Conservation (phyloP, 2,888 invertebrate species). For the Ochropleura plecta region DNA sequence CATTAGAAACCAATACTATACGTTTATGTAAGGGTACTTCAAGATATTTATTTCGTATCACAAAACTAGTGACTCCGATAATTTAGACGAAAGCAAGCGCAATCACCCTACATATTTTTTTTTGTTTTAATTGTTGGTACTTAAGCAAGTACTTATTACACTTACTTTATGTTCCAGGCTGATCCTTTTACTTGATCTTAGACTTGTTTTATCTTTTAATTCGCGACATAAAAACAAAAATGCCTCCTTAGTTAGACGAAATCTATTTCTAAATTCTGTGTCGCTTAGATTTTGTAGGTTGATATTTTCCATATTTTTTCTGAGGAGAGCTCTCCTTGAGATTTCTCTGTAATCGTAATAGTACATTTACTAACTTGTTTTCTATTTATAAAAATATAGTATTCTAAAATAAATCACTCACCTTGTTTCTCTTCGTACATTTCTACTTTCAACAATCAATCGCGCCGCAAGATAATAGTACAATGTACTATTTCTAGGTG, state of each 20-base stretch:
- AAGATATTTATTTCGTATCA: not conserved
- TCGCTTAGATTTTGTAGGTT: not conserved
- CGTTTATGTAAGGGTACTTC: not conserved
- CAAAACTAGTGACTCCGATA: too few species aligned
- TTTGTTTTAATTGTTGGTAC: too few species aligned
- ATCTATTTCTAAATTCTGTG: constrained; percentile 11
- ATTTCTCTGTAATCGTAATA: not conserved
- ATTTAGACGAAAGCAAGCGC: too few species aligned
- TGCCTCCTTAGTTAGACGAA: constrained; percentile 13
- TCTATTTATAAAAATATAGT: not conserved
- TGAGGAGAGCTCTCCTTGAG: not conserved
- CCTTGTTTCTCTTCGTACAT: constrained; percentile 5
- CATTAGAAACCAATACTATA: too few species aligned
- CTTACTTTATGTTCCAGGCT: constrained; percentile 10
- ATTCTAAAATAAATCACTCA: not conserved
- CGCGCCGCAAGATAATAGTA: constrained; percentile 7
- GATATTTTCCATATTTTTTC: not conserved
- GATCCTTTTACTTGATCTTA: constrained; percentile 14
- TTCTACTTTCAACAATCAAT: constrained; percentile 8
- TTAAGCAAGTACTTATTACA: not conserved
- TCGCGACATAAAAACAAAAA: constrained; percentile 7
- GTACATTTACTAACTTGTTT: not conserved
- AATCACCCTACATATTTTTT: too few species aligned
- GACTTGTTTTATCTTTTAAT: constrained; percentile 7
- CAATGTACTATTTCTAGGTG: not conserved